These are phyloP conservation scores for Chrysaora quinquecirrha DNA, from an alignment of 30 jellyfish, hydroid and myxozoan genomes.

Conservation along the genomic window DNA sequence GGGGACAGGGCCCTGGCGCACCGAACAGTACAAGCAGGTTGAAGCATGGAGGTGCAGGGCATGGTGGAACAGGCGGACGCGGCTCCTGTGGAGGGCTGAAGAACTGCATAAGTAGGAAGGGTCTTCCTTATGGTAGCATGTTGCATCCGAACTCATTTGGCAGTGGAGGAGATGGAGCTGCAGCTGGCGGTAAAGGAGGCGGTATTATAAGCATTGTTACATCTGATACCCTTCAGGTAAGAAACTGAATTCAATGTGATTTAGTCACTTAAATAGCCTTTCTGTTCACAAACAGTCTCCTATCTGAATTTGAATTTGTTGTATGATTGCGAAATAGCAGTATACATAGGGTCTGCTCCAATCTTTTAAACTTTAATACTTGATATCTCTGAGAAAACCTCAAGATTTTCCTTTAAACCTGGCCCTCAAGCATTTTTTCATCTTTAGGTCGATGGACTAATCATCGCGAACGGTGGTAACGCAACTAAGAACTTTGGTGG, in stretches of 20 bases:
- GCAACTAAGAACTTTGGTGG: conserved; percentile 43
- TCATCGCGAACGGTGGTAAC: conserved; percentile 51
- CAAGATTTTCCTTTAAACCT: no score
- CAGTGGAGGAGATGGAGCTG: conserved; percentile 68
- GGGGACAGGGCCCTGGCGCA: conserved; percentile 56
- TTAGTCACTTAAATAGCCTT: background rate
- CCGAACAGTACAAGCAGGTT: conserved; percentile 59
- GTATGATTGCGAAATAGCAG: no score
- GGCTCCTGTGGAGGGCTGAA: conserved; percentile 62
- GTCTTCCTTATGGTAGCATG: conserved; percentile 60
- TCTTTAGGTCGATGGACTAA: conserved; percentile 52
- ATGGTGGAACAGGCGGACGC: conserved; percentile 78
- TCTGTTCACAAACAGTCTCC: no score
- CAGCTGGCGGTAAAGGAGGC: conserved; percentile 62
- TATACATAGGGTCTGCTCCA: no score
- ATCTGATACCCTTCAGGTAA: conserved; percentile 41
- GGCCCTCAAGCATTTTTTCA: background rate
- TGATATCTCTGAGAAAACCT: no score
- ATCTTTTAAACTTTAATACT: no score
- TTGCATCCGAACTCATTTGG: conserved; percentile 45
- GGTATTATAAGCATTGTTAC: conserved; percentile 30
- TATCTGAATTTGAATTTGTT: no score
- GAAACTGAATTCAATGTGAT: background rate
- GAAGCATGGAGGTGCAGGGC: conserved; percentile 68
- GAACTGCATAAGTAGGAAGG: conserved; percentile 59